Evolutionary conservation across 2,888 invertebrate species (phyloP).

Genomic region (Lacanobia wlatinum): DNA sequence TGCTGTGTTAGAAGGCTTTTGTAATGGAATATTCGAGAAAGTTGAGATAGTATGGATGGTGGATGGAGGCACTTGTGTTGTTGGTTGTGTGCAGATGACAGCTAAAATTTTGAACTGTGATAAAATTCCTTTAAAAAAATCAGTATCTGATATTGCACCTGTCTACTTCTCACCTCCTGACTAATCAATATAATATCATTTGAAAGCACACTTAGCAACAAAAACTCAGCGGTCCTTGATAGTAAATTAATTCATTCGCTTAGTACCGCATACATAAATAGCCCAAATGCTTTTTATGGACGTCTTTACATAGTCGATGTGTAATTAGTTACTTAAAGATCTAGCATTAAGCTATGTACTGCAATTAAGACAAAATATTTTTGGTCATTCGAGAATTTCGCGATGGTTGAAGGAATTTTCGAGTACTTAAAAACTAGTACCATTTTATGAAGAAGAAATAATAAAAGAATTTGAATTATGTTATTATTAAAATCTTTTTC

Average conservation of each 20-base stretch:
- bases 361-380: slow-evolving; percentile 57
- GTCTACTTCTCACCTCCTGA: background rate
- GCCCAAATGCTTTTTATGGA: slow-evolving; percentile 38
- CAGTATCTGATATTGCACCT: background rate
- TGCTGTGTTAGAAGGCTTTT: slow-evolving; percentile 31
- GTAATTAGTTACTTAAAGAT: slow-evolving; percentile 49
- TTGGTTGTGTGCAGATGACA: background rate
- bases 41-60: slow-evolving; percentile 13
- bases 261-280: slow-evolving; percentile 33
- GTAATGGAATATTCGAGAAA: slow-evolving; percentile 55
- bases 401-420: slow-evolving; percentile 25
- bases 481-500: background rate
- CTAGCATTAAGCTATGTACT: slow-evolving; percentile 65
- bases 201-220: background rate
- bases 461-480: slow-evolving; percentile 1
- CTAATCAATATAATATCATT: background rate
- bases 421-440: slow-evolving; percentile 24
- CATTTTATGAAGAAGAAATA: slow-evolving; percentile 18
- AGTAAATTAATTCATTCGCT: slow-evolving; percentile 15
- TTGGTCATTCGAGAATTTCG: slow-evolving; percentile 46
- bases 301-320: slow-evolving; percentile 32
- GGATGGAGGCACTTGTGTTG: slow-evolving; percentile 3
- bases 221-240: slow-evolving; percentile 12
- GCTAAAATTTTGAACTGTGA: background rate
- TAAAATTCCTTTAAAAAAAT: background rate